Evolutionary conservation across 1,140 invertebrate species (phyloP), one percentile per base, ranked within the genome.

Genomic region (Zeugodacus cucurbitae): DNA sequence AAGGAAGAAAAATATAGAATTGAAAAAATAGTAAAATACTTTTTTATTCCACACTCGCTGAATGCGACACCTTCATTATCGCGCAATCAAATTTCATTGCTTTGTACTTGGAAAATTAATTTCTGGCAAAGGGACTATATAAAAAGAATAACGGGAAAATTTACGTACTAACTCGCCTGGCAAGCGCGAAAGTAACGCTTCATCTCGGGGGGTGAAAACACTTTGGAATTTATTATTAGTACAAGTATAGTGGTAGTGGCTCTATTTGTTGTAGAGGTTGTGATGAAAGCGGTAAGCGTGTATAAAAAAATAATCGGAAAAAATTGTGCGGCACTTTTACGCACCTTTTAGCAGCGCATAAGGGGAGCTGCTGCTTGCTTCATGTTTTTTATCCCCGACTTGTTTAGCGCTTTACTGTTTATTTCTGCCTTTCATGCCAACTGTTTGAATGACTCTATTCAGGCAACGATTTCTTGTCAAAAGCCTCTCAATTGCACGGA

Each of bases 21-120:
- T 74, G 74, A 37, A 82, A 29, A 82, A 82, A 44, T 82, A 48
- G 37, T 11, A 14, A 74, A 82, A 54, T 26, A 82, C 11, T 82
- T 82, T 82, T 82, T 82, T 82, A 10, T 78, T 44, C 34, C 0
- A 17, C 14, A 7, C 44, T 29, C 48, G 20, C n/a, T 82, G 41
- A 82, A 82, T 26, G 74, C 41, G 41, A 82, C 41, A 82, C 74
- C 41, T 82, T 82, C 74, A 82, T 82, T 41, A 82, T 82, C 74
- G 74, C 41, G 41, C 74, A 82, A 82, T 82, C 74, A 82, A 82
- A 82, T 82, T 82, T 82, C n/a, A 82, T 82, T 48, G 74, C 74
- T 74, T 70, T 74, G 70, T 74, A 74, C 70, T 74, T 29, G n/a
- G 74, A 82, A 82, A 82, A 82, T 29, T 41, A 82, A 82, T 48